Percentiles rank a stretch among this genome's conserved stretches.
These are phyloP conservation scores for Acleris sparsana DNA, from an alignment of 2,888 invertebrate species.

Conservation along the genomic window DNA sequence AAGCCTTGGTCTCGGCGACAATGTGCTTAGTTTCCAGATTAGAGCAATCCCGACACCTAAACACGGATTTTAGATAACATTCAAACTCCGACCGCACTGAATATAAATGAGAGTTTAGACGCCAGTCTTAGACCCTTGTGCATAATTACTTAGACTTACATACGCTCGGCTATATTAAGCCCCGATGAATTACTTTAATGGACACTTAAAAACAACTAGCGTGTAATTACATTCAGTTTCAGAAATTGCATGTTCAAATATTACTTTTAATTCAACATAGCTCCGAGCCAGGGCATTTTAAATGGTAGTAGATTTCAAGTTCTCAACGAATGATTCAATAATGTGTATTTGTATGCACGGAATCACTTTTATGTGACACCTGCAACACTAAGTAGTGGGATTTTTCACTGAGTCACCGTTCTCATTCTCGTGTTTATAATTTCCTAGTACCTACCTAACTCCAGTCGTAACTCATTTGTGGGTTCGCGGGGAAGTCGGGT, in stretches of 20 bases:
- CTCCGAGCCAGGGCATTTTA: slow-evolving; percentile 5
- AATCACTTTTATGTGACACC: slow-evolving; percentile 20
- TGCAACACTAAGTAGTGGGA: slow-evolving; percentile 19
- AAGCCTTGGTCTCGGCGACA: slow-evolving; percentile 75
- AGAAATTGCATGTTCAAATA: slow-evolving; percentile 25
- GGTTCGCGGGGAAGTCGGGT: slow-evolving; percentile 39
- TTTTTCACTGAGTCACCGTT: slow-evolving; percentile 17
- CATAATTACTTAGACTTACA: slow-evolving; percentile 75
- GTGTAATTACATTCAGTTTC: slow-evolving; percentile 42
- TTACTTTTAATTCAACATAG: slow-evolving; percentile 18
- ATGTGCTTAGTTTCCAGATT: slow-evolving; percentile 83
- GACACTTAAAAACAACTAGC: slow-evolving; percentile 54
- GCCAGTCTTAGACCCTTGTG: slow-evolving; percentile 73
- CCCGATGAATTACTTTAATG: slow-evolving; percentile 66
- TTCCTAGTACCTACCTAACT: slow-evolving; percentile 1
- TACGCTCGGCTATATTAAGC: slow-evolving; percentile 62
- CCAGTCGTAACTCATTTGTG: slow-evolving; percentile 19
- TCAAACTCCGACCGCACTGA: slow-evolving; percentile 81
- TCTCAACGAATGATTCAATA: slow-evolving; percentile 8
- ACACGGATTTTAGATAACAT: slow-evolving; percentile 83
- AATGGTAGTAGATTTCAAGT: slow-evolving; percentile 14
- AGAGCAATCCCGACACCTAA: slow-evolving; percentile 82
- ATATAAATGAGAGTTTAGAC: slow-evolving; percentile 82
- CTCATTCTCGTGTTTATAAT: slow-evolving; percentile 1
- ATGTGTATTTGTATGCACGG: slow-evolving; percentile 26